Conservation (phyloP, 2,113 vertebrate genomes). For the Colinus virginianus region DNA sequence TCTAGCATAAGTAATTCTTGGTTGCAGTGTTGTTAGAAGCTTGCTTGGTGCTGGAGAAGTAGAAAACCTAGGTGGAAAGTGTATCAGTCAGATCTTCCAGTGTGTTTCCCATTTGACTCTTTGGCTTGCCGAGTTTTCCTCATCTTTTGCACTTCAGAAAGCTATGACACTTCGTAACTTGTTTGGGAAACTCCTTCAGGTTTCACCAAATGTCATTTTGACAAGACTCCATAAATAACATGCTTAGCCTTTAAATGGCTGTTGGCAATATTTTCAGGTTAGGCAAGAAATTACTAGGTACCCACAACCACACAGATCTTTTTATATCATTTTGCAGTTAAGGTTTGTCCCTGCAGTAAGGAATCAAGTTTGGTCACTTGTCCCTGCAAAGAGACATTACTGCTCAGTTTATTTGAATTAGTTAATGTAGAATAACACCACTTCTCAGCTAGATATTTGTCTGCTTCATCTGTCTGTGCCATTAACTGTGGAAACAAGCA, state of each 20-base stretch:
- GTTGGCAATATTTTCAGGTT: neutral
- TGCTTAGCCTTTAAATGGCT: neutral
- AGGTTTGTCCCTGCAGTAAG: neutral
- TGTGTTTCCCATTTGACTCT: neutral
- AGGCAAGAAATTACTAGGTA: neutral
- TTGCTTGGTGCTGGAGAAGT: neutral
- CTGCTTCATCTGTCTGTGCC: neutral
- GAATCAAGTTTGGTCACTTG: neutral
- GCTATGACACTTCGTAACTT: neutral
- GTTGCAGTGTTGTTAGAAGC: neutral
- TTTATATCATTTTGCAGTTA: neutral
- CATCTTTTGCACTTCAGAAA: neutral
- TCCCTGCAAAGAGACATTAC: neutral
- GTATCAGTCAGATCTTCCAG: neutral
- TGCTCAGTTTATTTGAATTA: neutral
- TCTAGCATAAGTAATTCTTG: neutral
- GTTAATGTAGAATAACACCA: neutral
- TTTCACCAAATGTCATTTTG: neutral
- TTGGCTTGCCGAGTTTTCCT: slow-evolving; percentile 25
- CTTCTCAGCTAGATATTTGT: neutral
- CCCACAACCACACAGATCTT: neutral
- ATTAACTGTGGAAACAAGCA: neutral
- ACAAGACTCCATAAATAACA: too few species aligned
- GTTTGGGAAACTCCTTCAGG: neutral
- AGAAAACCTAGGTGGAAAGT: neutral